These are phyloP conservation scores for Sebastiscus albofasciatus DNA, from an alignment of 2,797 vertebrate genomes.

Conservation along the genomic window DNA sequence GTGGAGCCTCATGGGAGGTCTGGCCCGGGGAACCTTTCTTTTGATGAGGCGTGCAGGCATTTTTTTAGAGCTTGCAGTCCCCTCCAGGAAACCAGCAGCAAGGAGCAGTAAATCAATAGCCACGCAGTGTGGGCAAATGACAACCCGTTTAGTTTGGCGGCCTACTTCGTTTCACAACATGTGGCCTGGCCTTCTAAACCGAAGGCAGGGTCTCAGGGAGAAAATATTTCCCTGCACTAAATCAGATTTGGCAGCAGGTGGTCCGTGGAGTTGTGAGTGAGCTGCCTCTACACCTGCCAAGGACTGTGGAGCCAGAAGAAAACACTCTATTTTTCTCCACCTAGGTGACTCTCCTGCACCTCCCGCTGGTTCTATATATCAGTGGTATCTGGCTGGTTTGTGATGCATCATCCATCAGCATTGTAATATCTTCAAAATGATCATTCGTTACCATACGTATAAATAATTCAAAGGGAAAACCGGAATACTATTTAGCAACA, in stretches of 20 bases:
- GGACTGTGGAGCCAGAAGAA: slow-evolving; percentile 66
- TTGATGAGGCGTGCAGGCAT: slow-evolving; percentile 73
- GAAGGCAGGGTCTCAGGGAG: slow-evolving; percentile 75
- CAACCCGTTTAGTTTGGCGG: slow-evolving; percentile 85
- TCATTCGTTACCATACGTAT: slow-evolving; percentile 3
- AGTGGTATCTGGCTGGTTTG: slow-evolving; percentile 39
- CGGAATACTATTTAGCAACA: not conserved
- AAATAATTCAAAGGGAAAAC: slow-evolving; percentile 10
- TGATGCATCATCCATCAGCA: slow-evolving; percentile 50
- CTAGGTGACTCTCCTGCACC: slow-evolving; percentile 61
- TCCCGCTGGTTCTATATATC: slow-evolving; percentile 66
- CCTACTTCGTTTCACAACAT: slow-evolving; percentile 85
- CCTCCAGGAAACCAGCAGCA: slow-evolving; percentile 80
- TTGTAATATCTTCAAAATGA: slow-evolving; percentile 34
- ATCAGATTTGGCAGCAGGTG: slow-evolving; percentile 85
- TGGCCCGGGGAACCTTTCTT: slow-evolving; percentile 70
- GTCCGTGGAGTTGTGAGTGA: slow-evolving; percentile 75
- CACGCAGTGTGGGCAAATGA: slow-evolving; percentile 84
- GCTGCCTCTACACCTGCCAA: slow-evolving; percentile 72
- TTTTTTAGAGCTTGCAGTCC: slow-evolving; percentile 65
- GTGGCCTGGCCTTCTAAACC: slow-evolving; percentile 81
- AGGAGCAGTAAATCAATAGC: slow-evolving; percentile 86
- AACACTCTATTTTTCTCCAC: slow-evolving; percentile 74
- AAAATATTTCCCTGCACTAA: slow-evolving; percentile 83
- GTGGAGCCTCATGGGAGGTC: slow-evolving; percentile 65